Conservation (phyloP, 2,113 vertebrate species). For the Ptychochromis oligacanthus region DNA sequence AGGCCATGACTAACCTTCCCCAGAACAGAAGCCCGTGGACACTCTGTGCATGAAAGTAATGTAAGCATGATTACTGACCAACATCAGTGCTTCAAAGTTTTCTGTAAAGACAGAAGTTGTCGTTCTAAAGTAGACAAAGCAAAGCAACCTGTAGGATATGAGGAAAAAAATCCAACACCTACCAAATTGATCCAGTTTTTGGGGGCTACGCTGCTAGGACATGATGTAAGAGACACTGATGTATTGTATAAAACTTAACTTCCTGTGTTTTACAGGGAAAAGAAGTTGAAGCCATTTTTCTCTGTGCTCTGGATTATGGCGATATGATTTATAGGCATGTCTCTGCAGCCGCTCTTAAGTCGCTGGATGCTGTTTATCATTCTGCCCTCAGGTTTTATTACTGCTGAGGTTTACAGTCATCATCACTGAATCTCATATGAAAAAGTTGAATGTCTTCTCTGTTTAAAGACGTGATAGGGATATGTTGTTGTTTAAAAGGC, state of each 20-base stretch:
- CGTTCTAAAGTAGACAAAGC: not conserved
- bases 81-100: too few species aligned
- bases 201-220: not conserved
- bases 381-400: not conserved
- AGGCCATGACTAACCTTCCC: not conserved
- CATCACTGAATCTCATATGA: not conserved
- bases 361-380: not conserved
- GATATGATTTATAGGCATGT: not conserved
- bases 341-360: not conserved
- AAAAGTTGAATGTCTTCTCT: not conserved
- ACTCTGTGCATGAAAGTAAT: not conserved
- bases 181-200: not conserved
- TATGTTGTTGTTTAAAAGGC: not conserved
- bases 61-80: too few species aligned
- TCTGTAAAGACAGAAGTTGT: too few species aligned
- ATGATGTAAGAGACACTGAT: too few species aligned
- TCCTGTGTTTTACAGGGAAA: not conserved
- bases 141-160: not conserved
- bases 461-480: not conserved
- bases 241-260: not conserved
- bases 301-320: not conserved
- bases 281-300: not conserved
- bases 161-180: not conserved
- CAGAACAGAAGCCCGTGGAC: not conserved
- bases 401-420: not conserved